Percentiles rank a stretch among this genome's conserved stretches.
Conservation (phyloP, 2,797 vertebrate genomes). For the Myotis planiceps region DNA sequence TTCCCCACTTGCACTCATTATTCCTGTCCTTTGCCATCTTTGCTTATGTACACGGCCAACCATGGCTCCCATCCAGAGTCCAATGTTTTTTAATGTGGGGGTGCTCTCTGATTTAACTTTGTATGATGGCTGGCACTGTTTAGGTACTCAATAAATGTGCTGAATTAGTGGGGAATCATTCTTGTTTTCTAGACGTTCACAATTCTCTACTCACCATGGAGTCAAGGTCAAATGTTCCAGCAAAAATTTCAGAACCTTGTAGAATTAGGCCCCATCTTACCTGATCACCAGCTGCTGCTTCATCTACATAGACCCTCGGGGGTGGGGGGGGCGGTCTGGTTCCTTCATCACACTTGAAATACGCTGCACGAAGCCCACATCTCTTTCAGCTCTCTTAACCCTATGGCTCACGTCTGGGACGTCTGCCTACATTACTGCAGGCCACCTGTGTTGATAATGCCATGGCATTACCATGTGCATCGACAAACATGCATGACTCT, state of each 20-base stretch:
- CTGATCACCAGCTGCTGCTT: neutral
- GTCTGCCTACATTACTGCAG: neutral
- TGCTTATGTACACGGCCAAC: rapidly evolving
- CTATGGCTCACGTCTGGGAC: neutral
- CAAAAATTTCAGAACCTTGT: neutral
- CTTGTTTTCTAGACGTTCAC: neutral
- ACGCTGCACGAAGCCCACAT: rapidly evolving
- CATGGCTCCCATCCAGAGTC: rapidly evolving
- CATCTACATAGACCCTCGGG: neutral
- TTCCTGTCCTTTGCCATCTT: neutral
- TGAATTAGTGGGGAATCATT: neutral
- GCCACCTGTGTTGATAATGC: too few species aligned
- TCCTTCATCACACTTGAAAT: rapidly evolving
- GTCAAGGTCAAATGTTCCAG: neutral
- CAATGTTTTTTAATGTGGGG: neutral
- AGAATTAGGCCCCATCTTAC: neutral
- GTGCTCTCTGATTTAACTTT: neutral
- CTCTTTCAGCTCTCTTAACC: neutral
- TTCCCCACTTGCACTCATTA: neutral
- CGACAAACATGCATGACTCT: rapidly evolving
- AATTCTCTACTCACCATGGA: neutral
- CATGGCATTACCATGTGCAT: rapidly evolving
- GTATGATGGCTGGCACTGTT: neutral
- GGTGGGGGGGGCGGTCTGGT: neutral
- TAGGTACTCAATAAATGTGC: neutral